phyloP scores from a whole-genome alignment of 1,140 invertebrate genomes.

The Cotesia vestalis region DNA sequence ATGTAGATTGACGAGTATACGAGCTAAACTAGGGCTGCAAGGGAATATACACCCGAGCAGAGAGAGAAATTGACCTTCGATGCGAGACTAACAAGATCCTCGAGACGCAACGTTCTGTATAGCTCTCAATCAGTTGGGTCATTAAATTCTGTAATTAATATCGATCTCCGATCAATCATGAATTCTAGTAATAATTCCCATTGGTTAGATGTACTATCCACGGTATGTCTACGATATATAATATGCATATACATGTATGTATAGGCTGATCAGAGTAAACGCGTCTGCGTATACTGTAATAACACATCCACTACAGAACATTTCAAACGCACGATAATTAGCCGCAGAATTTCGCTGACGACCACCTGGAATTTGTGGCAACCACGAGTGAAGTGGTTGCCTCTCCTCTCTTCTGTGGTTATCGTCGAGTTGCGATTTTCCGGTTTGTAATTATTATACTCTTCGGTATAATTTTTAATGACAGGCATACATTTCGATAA shows the following conservation, averaged over 20 bases:
- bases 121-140: conserved; percentile 48
- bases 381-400: conserved; percentile 23
- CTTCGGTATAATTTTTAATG: not conserved
- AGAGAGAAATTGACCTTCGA: conserved; percentile 28
- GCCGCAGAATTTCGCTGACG: conserved; percentile 36
- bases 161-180: conserved; percentile 50
- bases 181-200: conserved; percentile 10
- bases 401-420: not conserved
- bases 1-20: too few relatives aligned
- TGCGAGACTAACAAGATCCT: conserved; percentile 51
- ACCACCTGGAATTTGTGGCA: conserved; percentile 38
- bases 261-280: not conserved
- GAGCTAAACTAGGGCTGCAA: too few relatives aligned
- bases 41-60: not conserved
- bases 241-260: not conserved
- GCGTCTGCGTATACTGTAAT: not conserved
- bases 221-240: not conserved
- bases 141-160: conserved; percentile 53
- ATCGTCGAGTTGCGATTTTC: conserved; percentile 14
- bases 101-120: conserved; percentile 43
- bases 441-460: conserved; percentile 14
- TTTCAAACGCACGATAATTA: conserved; percentile 41
- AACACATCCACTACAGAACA: conserved; percentile 31
- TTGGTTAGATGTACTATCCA: too few relatives aligned
- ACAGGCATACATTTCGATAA: not conserved